These are phyloP conservation scores for Eublepharis macularius DNA, from an alignment of 2,113 vertebrate species.

Conservation along the genomic window DNA sequence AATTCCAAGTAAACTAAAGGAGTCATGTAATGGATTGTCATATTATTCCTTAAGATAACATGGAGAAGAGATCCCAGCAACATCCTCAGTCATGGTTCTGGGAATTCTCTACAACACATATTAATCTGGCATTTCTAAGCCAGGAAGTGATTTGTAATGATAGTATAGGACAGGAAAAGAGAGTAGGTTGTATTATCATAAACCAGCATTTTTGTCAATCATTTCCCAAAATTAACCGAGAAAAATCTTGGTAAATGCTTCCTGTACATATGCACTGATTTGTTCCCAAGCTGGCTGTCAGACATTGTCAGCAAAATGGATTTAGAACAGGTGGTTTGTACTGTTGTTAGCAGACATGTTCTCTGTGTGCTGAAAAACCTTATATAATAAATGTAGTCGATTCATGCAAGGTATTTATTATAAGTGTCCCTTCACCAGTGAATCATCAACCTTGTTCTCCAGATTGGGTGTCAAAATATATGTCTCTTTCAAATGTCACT, in stretches of 20 bases:
- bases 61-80: neutral
- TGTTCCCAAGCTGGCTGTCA: conserved; percentile 9
- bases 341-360: neutral
- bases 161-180: neutral
- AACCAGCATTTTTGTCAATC: neutral
- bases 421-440: neutral
- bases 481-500: neutral
- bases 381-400: neutral
- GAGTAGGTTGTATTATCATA: neutral
- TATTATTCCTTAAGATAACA: too few species aligned
- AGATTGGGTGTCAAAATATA: neutral
- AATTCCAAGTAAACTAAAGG: neutral
- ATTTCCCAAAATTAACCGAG: neutral
- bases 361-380: neutral
- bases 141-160: neutral
- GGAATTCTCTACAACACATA: neutral
- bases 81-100: neutral
- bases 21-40: neutral
- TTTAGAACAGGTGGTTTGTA: neutral
- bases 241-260: neutral
- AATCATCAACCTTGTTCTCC: neutral
- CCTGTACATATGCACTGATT: neutral
- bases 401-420: neutral
- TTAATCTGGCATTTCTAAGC: neutral
- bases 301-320: conserved; percentile 6